Percentiles rank a stretch among this genome's conserved stretches.
phyloP scores from a whole-genome alignment of 1,140 invertebrate genomes.

The Campoletis sonorensis region DNA sequence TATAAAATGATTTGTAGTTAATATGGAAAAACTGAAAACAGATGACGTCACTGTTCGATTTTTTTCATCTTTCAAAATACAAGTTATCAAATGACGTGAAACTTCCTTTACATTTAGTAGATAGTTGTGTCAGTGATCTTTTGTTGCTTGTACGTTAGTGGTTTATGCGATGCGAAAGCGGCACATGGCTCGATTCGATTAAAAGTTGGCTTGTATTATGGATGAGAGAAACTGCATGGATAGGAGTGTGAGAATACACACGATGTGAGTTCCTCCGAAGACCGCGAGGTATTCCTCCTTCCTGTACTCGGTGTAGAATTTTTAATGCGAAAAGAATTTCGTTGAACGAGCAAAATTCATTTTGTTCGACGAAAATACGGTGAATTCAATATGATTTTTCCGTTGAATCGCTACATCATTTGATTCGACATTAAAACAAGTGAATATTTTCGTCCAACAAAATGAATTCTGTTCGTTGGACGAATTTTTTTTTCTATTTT shows the following conservation, averaged over 20 bases:
- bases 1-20: too few relatives aligned
- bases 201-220: slow-evolving; percentile 40
- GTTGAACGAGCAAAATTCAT: too few relatives aligned
- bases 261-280: neutral
- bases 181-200: slow-evolving; percentile 44
- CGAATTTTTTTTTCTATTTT: too few relatives aligned
- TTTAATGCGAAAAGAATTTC: neutral
- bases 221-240: neutral
- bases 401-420: too few relatives aligned
- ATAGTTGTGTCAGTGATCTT: neutral
- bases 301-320: neutral
- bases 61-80: neutral
- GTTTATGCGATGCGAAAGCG: slow-evolving; percentile 36
- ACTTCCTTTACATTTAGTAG: neutral
- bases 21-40: too few relatives aligned
- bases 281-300: neutral
- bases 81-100: neutral
- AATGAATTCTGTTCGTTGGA: too few relatives aligned
- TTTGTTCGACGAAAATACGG: too few relatives aligned
- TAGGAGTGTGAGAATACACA: slow-evolving; percentile 2
- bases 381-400: too few relatives aligned
- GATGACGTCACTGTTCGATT: neutral
- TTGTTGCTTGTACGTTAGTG: neutral
- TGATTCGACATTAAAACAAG: too few relatives aligned
- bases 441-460: too few relatives aligned